Evolutionary conservation across 2,113 vertebrate genomes (phyloP).

Genomic region (Cettia cetti): DNA sequence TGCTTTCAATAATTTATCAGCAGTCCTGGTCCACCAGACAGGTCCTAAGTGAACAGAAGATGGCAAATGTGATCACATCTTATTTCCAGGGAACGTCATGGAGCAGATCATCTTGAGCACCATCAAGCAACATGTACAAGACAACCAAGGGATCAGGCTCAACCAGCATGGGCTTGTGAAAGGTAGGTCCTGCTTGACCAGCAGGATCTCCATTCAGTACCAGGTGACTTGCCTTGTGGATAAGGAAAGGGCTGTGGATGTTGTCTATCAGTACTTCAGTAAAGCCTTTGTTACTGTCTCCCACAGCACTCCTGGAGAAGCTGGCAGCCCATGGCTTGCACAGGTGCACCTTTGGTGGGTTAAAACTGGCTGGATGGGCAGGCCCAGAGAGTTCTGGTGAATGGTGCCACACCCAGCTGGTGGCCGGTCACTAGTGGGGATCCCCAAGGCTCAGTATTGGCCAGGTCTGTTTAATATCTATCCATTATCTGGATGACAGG

Average conservation of each 20-base stretch:
- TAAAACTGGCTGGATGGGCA: neutral
- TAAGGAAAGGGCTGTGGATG: neutral
- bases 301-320: neutral
- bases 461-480: neutral
- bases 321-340: neutral
- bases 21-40: neutral
- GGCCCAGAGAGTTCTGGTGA: neutral
- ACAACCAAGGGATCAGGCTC: neutral
- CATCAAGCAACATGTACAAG: neutral
- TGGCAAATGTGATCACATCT: neutral
- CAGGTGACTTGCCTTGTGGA: too few species aligned
- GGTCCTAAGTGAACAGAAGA: neutral
- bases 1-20: neutral
- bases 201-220: neutral
- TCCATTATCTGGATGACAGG: neutral
- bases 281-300: neutral
- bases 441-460: neutral
- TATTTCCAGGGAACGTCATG: neutral
- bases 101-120: neutral
- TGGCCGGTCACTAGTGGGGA: fast-evolving
- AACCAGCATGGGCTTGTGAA: neutral
- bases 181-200: neutral
- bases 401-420: neutral
- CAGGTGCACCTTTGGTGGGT: neutral
- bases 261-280: neutral